Evolutionary conservation across 2,113 vertebrate genomes (phyloP), one percentile per base, ranked within the genome.

Genomic region (Menidia beryllina): DNA sequence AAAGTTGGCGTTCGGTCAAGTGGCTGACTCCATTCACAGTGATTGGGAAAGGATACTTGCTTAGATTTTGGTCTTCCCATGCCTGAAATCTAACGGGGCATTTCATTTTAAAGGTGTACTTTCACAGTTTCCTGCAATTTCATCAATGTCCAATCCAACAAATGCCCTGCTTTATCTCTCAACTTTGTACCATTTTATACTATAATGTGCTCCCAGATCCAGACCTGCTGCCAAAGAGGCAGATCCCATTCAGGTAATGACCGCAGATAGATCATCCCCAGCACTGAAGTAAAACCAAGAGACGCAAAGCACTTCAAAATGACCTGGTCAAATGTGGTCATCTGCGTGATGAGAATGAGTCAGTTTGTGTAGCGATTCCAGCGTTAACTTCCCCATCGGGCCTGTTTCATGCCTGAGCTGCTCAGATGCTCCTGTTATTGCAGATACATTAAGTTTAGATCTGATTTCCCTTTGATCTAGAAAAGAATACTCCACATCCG

Each of bases 291-390:
- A 55, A 77, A 67, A 75, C 71, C 52, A 72, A 48, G 43, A 79
- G 49, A 23, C 26, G 50, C 41, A 69, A 67, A 72, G 79, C 45
- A 59, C 65, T 79, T 84, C 77, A 73, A 39, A 75, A 76, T 73
- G 80, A 84, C 88, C 72, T 66, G 72, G 84, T 84, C 86, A 81
- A 89, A 90, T 77, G 72, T 64, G 81, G 78, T 86, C 69, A 71
- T 89, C 87, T 66, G 60, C 63, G 70, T 80, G 80, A 83, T 86
- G 79, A 61, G 73, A 82, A 86, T 87, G 85, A 90, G 79, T 90
- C 85, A 82, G 77, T 73, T 54, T 47, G 38, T 81, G 83, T 69
- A 68, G 85, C 63, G 79, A 88, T 78, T 85, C 73, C 67, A 65
- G 81, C 73, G 70, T 86, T 82, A 87, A 84, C 75, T 81, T 84